Evolutionary conservation across 2,113 vertebrate species (phyloP).

Genomic region (Rafetus swinhoei): DNA sequence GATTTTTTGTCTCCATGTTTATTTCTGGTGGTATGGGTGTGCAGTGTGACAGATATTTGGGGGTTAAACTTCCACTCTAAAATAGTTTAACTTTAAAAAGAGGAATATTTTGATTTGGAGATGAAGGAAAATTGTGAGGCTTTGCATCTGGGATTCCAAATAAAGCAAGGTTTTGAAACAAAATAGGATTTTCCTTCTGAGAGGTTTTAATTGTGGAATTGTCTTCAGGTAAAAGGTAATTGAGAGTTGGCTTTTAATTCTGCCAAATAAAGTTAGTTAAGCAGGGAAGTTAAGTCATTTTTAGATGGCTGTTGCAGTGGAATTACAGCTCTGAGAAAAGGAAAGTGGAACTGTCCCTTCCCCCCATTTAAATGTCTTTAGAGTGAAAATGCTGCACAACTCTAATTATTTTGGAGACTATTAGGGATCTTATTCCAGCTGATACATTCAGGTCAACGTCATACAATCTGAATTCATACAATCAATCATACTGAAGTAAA

Average conservation of each 20-base stretch:
- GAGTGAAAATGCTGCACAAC: neutral
- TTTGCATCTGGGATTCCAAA: slow-evolving; percentile 57
- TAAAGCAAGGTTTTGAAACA: slow-evolving; percentile 44
- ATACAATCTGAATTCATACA: neutral
- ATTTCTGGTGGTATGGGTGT: slow-evolving; percentile 37
- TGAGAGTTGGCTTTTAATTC: slow-evolving; percentile 58
- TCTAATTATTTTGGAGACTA: neutral
- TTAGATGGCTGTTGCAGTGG: neutral
- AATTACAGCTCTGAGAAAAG: neutral
- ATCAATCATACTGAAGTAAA: neutral
- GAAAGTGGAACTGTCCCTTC: neutral
- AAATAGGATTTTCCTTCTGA: slow-evolving; percentile 66
- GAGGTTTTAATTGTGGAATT: slow-evolving; percentile 55
- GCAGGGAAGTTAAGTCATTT: slow-evolving; percentile 26
- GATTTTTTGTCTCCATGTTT: slow-evolving; percentile 26
- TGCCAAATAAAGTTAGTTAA: slow-evolving; percentile 38
- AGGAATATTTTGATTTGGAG: slow-evolving; percentile 41
- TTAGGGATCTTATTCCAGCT: neutral
- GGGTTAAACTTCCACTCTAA: slow-evolving; percentile 54
- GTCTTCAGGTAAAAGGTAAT: slow-evolving; percentile 59
- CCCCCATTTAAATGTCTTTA: neutral
- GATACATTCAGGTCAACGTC: neutral
- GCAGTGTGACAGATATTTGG: neutral
- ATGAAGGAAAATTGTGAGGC: slow-evolving; percentile 43
- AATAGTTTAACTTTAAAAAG: slow-evolving; percentile 57